These are phyloP conservation scores for Falco cherrug DNA, from an alignment of 2,797 vertebrate genomes.

Conservation along the genomic window DNA sequence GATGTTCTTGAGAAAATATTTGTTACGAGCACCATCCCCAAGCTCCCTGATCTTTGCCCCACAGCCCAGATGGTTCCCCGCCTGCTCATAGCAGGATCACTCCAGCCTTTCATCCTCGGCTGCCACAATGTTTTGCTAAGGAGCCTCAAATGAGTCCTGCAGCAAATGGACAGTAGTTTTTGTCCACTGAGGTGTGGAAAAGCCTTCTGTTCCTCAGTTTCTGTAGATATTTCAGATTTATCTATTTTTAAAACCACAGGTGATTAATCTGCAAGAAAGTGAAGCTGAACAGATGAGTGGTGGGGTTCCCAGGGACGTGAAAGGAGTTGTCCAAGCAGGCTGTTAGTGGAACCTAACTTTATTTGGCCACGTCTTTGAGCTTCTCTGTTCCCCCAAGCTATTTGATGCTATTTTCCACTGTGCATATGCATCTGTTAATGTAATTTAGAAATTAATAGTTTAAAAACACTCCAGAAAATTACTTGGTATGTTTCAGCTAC, in stretches of 20 bases:
- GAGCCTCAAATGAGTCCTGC: background rate
- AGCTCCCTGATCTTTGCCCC: background rate
- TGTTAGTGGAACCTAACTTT: constrained; percentile 41
- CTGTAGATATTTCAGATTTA: constrained; percentile 24
- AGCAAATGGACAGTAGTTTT: constrained; percentile 36
- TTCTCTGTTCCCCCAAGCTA: constrained; percentile 13
- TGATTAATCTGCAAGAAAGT: constrained; percentile 41
- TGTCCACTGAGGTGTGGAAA: constrained; percentile 27
- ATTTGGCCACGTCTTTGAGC: constrained; percentile 24
- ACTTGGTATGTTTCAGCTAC: constrained; percentile 31
- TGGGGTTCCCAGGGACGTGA: background rate
- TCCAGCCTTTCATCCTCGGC: background rate
- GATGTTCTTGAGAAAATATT: background rate
- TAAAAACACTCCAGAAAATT: constrained; percentile 39
- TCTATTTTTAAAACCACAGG: constrained; percentile 34
- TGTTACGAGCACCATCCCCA: background rate
- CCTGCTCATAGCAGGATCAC: background rate
- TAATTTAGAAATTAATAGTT: constrained; percentile 62
- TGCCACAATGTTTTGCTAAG: background rate
- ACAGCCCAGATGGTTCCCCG: background rate
- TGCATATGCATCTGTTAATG: constrained; percentile 56
- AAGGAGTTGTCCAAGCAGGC: constrained; percentile 31
- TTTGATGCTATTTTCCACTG: constrained; percentile 60
- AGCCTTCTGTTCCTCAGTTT: constrained; percentile 41
- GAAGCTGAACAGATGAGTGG: background rate